These are phyloP conservation scores for Anneissia japonica DNA, from an alignment of 35 echinoderm and acorn worm genomes.

Conservation along the genomic window DNA sequence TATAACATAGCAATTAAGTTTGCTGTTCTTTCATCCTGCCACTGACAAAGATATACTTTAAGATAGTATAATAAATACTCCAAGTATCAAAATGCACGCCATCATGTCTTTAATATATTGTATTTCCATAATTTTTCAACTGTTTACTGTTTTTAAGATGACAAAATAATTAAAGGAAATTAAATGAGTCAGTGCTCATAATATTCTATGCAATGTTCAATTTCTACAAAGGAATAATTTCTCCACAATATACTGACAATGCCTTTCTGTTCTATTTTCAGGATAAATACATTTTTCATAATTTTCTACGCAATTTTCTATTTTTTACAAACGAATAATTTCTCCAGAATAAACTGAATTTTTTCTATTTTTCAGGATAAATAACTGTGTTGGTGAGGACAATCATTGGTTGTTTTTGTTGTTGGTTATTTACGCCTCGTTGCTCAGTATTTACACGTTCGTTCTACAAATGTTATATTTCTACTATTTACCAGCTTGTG, in stretches of 20 bases:
- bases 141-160: not conserved
- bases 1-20: no score
- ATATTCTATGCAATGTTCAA: not conserved
- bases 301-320: not conserved
- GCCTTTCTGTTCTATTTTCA: no score
- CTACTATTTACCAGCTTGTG: constrained; percentile 67
- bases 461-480: constrained; percentile 58
- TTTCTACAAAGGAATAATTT: not conserved
- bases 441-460: constrained; percentile 57
- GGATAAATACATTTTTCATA: not conserved
- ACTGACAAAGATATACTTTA: no score
- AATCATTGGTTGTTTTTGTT: constrained; percentile 90
- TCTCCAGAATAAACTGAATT: no score
- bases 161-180: not conserved
- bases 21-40: no score
- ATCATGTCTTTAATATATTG: no score
- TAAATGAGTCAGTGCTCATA: not conserved
- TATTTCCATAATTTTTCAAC: not conserved
- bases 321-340: no score
- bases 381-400: constrained; percentile 92
- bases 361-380: constrained; percentile 62
- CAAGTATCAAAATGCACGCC: no score
- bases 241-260: no score
- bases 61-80: no score
- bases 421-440: constrained; percentile 57